Evolutionary conservation across 2,797 vertebrate species (phyloP).

Genomic region (Phrynocephalus vlangalii): DNA sequence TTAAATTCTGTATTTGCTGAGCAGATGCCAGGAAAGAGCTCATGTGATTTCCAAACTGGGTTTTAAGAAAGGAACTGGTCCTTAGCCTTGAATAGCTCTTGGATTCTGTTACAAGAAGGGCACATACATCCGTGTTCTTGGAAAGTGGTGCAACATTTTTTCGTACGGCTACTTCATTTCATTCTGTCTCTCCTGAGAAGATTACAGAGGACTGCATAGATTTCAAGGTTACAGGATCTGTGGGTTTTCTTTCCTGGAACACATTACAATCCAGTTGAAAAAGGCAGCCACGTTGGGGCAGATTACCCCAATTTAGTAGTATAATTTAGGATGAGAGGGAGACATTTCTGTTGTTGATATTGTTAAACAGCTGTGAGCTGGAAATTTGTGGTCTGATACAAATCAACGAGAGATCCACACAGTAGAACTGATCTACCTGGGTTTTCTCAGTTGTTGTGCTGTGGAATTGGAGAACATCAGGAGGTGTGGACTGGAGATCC

Average conservation of each 20-base stretch:
- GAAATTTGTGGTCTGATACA: background rate
- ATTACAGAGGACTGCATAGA: background rate
- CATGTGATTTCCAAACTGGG: background rate
- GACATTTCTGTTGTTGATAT: background rate
- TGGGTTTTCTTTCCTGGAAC: background rate
- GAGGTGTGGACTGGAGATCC: background rate
- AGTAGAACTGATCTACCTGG: background rate
- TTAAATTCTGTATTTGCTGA: no score
- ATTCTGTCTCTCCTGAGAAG: background rate
- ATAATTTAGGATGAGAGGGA: background rate
- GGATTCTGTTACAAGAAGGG: background rate
- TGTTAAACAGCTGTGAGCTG: background rate
- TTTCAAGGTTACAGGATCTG: background rate
- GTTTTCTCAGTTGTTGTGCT: background rate
- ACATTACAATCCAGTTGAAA: background rate
- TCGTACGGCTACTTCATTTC: background rate
- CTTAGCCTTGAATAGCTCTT: background rate
- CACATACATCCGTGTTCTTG: background rate
- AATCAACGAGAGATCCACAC: background rate
- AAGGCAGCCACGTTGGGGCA: background rate
- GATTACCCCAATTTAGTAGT: background rate
- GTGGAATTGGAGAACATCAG: background rate
- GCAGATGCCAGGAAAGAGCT: background rate
- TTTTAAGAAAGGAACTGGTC: background rate
- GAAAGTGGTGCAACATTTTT: background rate